Evolutionary conservation across 2,888 invertebrate species (phyloP), one percentile per base, ranked within the genome.

Genomic region (Hypselothyrea guttata): DNA sequence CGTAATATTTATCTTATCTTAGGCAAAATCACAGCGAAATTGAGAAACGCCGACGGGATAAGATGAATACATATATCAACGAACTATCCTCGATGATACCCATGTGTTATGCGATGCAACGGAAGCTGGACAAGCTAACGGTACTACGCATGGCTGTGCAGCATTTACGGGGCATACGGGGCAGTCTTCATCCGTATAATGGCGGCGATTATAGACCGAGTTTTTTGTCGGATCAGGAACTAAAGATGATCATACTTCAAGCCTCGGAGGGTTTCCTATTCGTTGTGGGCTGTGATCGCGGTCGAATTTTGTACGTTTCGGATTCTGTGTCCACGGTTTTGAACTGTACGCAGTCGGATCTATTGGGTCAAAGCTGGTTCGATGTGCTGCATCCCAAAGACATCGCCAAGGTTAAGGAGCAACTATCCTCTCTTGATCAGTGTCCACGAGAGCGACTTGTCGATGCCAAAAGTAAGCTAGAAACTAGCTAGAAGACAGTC

Each of bases 11-110:
- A 34, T 7, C 9, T 1, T 7, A 5, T 7, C n/a, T 49, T 15
- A 97, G 97, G 84, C 97, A 97, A 90, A 98, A 97, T 90, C 98
- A 98, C 91, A 97, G 97, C 89, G 97, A 98, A 91, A 98, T 98
- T 62, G 98, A 98, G 90, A 98, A 98, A 89, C 92, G 98, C 0
- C 92, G 98, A 0, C 92, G 98, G 27, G 97, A 98, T 89, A 98
- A 98, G 91, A 98, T 98, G 97, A 98, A 98, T 91, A 96, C 95
- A 0, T 97, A 97, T 90, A 98, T 98, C 77, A 93, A 95, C 2
- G 97, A 98, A 89, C 90, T 98, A 55, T 95, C 96, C 47, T 92
- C 95, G 1, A 95, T 98, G 93, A 93, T 98, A 13, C 98, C 98
- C 0, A 96, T 97, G 96, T 98, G 98, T 88, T 95, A 95, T 78